Evolutionary conservation across 2,113 vertebrate genomes (phyloP).

Genomic region (Natator depressus): DNA sequence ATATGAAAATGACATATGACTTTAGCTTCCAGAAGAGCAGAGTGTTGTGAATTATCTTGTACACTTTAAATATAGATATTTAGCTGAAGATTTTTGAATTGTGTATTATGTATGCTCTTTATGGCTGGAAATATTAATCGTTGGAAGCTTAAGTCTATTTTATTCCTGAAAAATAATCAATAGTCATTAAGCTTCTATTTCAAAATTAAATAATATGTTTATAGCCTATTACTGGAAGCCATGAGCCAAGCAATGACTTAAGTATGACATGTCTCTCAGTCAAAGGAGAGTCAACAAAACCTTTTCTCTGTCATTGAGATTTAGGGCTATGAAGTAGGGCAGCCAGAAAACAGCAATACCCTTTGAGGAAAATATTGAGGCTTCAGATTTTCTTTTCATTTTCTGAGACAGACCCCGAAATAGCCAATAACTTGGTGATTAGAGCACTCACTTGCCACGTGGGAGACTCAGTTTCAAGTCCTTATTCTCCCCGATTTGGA

Average conservation of each 20-base stretch:
- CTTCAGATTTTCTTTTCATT: not conserved
- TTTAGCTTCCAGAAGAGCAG: not conserved
- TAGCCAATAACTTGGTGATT: not conserved
- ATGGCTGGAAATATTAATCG: not conserved
- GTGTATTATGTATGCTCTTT: constrained; percentile 9
- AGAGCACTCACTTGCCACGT: not conserved
- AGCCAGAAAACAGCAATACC: not conserved
- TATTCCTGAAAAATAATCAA: constrained; percentile 24
- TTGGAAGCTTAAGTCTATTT: constrained; percentile 4
- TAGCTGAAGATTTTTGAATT: not conserved
- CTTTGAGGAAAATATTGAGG: not conserved
- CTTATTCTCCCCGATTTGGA: too few species aligned
- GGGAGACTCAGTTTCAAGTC: not conserved
- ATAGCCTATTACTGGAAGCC: constrained; percentile 44
- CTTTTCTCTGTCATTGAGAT: not conserved
- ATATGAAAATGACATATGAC: too few species aligned
- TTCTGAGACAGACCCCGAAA: not conserved
- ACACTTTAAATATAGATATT: not conserved
- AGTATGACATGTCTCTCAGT: not conserved
- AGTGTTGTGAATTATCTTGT: not conserved
- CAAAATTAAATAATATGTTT: constrained; percentile 55
- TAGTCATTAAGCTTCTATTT: constrained; percentile 1
- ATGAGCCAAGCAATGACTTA: not conserved
- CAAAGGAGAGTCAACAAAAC: not conserved
- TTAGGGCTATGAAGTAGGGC: not conserved